Conservation (phyloP, 2,888 invertebrate genomes). For the Pyrgus malvae region DNA sequence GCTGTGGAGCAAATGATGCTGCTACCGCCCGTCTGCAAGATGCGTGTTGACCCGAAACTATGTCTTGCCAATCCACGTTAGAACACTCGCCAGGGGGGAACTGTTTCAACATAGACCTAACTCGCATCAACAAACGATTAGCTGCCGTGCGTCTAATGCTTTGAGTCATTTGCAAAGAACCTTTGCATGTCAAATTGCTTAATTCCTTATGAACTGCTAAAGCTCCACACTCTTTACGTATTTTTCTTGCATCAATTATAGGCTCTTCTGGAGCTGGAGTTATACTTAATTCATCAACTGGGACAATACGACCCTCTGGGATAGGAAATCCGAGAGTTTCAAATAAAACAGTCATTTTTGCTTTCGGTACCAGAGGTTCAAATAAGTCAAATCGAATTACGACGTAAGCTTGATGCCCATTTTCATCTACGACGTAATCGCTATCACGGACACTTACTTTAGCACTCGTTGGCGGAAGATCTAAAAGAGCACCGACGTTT, state of each 20-base stretch:
- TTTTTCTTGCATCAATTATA: slow-evolving; percentile 52
- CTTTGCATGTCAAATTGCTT: slow-evolving; percentile 56
- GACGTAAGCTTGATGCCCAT: slow-evolving; percentile 55
- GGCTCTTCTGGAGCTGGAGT: slow-evolving; percentile 48
- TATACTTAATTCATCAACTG: slow-evolving; percentile 48
- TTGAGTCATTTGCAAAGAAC: slow-evolving; percentile 61
- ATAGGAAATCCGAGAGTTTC: slow-evolving; percentile 52
- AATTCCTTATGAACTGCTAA: slow-evolving; percentile 69
- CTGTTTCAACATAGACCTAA: slow-evolving; percentile 64
- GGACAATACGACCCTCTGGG: slow-evolving; percentile 42
- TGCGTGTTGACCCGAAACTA: slow-evolving; percentile 64
- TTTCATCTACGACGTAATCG: slow-evolving; percentile 51
- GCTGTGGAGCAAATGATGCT: slow-evolving; percentile 67
- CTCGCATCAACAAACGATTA: slow-evolving; percentile 60
- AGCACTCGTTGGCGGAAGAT: slow-evolving; percentile 62
- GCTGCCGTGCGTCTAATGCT: slow-evolving; percentile 70
- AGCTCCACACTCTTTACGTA: slow-evolving; percentile 65
- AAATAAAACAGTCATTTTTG: slow-evolving; percentile 51
- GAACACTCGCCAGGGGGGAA: slow-evolving; percentile 61
- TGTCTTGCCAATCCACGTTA: slow-evolving; percentile 62
- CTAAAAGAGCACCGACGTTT: slow-evolving; percentile 50
- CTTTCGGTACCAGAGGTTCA: slow-evolving; percentile 54
- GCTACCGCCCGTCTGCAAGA: slow-evolving; percentile 66
- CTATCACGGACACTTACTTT: slow-evolving; percentile 54
- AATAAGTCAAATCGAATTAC: slow-evolving; percentile 60